A percentile compares a stretch with the other conserved stretches of the same genome.
Conservation (phyloP, 2,797 vertebrate genomes). For the Platyrinchus mystaceus region DNA sequence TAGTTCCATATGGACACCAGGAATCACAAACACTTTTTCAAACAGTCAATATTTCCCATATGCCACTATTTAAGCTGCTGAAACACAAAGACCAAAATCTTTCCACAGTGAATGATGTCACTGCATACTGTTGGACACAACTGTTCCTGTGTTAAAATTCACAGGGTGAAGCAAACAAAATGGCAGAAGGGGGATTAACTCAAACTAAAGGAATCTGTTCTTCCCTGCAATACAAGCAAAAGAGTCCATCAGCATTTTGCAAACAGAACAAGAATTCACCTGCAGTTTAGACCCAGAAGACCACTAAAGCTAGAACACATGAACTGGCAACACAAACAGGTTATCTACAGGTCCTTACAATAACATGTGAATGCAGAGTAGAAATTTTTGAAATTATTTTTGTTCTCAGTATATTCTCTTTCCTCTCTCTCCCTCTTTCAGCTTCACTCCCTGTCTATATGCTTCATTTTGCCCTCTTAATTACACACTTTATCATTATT, state of each 20-base stretch:
- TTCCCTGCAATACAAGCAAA: not conserved
- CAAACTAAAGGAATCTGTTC: not conserved
- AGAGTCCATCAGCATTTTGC: not conserved
- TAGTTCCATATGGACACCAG: not conserved
- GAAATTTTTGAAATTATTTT: not conserved
- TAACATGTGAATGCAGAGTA: accelerated
- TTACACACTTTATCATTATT: not conserved
- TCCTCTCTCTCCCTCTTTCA: not conserved
- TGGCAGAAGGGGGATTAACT: not conserved
- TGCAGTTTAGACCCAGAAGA: not conserved
- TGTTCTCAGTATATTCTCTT: not conserved
- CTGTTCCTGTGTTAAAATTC: not conserved
- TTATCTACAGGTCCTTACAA: not conserved
- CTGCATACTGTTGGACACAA: not conserved
- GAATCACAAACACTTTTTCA: not conserved
- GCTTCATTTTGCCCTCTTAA: not conserved
- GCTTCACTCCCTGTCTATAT: not conserved
- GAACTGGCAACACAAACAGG: not conserved
- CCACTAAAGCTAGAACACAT: not conserved
- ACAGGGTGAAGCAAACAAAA: not conserved
- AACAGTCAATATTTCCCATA: not conserved
- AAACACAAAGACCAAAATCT: not conserved
- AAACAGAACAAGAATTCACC: not conserved
- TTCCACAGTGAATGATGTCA: not conserved
- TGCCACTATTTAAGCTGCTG: not conserved